A percentile compares a stretch with the other conserved stretches of the same genome.
These are phyloP conservation scores for Drosophila melanogaster DNA, from an alignment of 1,140 invertebrate genomes.

Conservation along the genomic window DNA sequence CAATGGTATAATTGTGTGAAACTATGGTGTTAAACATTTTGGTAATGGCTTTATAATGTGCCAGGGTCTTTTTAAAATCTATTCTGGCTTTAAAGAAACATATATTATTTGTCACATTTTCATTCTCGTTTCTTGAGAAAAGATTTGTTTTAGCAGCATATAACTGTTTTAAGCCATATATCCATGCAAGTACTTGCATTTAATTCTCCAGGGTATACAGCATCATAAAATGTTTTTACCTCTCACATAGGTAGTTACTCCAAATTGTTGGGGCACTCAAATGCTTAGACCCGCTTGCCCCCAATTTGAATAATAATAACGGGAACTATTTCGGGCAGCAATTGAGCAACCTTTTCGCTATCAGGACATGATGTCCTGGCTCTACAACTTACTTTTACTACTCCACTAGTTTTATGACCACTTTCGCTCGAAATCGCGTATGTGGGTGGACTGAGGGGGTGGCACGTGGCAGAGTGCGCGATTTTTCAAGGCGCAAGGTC, in stretches of 20 bases:
- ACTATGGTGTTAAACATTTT: slow-evolving; percentile 1
- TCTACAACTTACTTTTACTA: slow-evolving; percentile 50
- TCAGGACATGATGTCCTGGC: slow-evolving; percentile 45
- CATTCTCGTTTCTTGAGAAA: not conserved
- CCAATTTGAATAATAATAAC: slow-evolving; percentile 47
- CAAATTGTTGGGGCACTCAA: slow-evolving; percentile 26
- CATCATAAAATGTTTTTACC: slow-evolving; percentile 38
- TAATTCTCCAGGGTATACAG: slow-evolving; percentile 7
- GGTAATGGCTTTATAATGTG: not conserved
- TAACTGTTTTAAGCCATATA: slow-evolving; percentile 1
- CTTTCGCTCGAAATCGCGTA: slow-evolving; percentile 27
- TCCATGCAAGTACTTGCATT: slow-evolving; percentile 11
- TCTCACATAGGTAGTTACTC: slow-evolving; percentile 3
- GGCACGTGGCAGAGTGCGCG: slow-evolving; percentile 66
- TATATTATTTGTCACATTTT: not conserved
- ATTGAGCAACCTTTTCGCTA: slow-evolving; percentile 47
- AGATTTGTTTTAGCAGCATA: not conserved
- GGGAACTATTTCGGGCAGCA: slow-evolving; percentile 40
- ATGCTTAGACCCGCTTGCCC: slow-evolving; percentile 6
- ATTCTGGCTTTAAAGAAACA: not conserved
- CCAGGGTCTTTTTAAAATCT: not conserved
- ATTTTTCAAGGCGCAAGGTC: slow-evolving; percentile 76
- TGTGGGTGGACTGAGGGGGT: not conserved
- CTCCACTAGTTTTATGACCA: slow-evolving; percentile 51
- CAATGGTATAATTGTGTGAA: slow-evolving; percentile 29